A percentile compares a stretch with the other conserved stretches of the same genome.
Conservation (phyloP, 2,888 invertebrate species). For the Drosophila seclusa region DNA sequence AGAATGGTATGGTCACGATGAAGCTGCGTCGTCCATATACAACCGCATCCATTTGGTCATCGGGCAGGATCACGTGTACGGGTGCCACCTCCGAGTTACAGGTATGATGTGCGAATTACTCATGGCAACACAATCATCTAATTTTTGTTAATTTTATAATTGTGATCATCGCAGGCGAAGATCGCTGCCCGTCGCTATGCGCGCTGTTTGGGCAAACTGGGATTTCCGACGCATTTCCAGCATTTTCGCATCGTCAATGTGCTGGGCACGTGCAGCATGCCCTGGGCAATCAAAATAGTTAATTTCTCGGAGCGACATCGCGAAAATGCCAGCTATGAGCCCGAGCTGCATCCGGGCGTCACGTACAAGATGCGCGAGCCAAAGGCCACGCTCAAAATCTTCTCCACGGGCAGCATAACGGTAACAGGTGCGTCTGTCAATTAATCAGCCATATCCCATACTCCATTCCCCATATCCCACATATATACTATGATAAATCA, state of each 20-base stretch:
- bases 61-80: conserved; percentile 92
- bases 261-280: conserved; percentile 98
- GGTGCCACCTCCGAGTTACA: conserved; percentile 63
- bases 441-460: neutral
- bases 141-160: neutral
- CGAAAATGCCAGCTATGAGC: conserved; percentile 96
- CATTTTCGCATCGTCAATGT: conserved; percentile 99
- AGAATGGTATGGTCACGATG: conserved; percentile 99
- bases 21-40: conserved; percentile 97
- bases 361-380: conserved; percentile 96
- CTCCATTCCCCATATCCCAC: neutral
- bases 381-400: conserved; percentile 98
- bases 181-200: conserved; percentile 82
- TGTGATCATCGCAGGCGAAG: conserved; percentile 87
- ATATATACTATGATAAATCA: neutral
- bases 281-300: conserved; percentile 97
- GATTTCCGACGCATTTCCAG: conserved; percentile 94
- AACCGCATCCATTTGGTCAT: conserved; percentile 99
- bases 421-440: conserved; percentile 86
- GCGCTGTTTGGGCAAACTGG: conserved; percentile 93
- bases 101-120: neutral
- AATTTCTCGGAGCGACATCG: conserved; percentile 95
- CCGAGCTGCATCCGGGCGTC: conserved; percentile 98
- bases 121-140: neutral
- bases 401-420: conserved; percentile 98